These are phyloP conservation scores for Macroteleia sp. DNA, from an alignment of 2,888 invertebrate species.

Conservation along the genomic window DNA sequence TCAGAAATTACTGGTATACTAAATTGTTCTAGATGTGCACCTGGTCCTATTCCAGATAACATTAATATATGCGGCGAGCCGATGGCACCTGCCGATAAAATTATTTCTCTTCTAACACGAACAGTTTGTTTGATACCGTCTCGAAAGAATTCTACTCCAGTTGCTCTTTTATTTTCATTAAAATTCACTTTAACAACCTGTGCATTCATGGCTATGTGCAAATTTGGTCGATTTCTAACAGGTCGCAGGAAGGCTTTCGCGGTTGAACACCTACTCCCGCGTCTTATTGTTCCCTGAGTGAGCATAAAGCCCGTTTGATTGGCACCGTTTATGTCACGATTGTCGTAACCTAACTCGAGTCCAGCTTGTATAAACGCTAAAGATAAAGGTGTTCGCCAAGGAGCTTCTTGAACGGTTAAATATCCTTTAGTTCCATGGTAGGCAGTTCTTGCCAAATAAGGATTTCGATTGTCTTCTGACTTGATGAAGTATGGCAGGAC, in stretches of 20 bases:
- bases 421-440: slow-evolving; percentile 92
- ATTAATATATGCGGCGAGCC: slow-evolving; percentile 95
- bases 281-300: slow-evolving; percentile 92
- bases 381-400: slow-evolving; percentile 92
- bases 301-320: slow-evolving; percentile 94
- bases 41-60: slow-evolving; percentile 95
- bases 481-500: slow-evolving; percentile 94
- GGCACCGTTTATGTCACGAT: slow-evolving; percentile 92
- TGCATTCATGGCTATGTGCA: slow-evolving; percentile 91
- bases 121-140: slow-evolving; percentile 87
- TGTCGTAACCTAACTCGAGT: slow-evolving; percentile 91
- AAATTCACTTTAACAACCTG: slow-evolving; percentile 91
- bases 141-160: slow-evolving; percentile 90
- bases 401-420: slow-evolving; percentile 92
- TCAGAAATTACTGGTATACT: slow-evolving; percentile 90
- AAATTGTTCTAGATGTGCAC: slow-evolving; percentile 89
- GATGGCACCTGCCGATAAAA: slow-evolving; percentile 94
- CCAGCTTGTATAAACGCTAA: slow-evolving; percentile 93
- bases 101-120: slow-evolving; percentile 91
- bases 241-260: slow-evolving; percentile 94
- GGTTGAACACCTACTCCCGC: slow-evolving; percentile 94
- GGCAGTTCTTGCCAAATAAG: slow-evolving; percentile 89
- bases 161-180: slow-evolving; percentile 88
- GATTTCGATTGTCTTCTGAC: slow-evolving; percentile 94
- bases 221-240: slow-evolving; percentile 89